Percentiles rank a stretch among this genome's conserved stretches.
phyloP scores from a whole-genome alignment of 2,113 vertebrate genomes.

The Sakesphorus luctuosus region DNA sequence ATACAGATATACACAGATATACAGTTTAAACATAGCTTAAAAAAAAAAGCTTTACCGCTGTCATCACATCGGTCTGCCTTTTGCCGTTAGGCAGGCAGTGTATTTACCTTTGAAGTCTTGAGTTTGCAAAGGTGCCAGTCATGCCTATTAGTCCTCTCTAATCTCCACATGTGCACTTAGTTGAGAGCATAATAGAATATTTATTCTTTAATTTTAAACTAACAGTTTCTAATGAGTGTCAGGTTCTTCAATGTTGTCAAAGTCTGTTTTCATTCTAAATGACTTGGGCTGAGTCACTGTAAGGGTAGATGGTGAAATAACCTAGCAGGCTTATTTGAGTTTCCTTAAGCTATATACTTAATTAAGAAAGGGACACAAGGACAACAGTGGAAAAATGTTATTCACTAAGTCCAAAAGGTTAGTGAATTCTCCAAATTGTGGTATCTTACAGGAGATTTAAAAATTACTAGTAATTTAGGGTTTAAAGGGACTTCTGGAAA shows the following conservation, averaged over 20 bases:
- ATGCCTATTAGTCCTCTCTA: background rate
- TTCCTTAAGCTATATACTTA: background rate
- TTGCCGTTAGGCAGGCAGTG: background rate
- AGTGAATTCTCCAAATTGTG: background rate
- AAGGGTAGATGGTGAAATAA: background rate
- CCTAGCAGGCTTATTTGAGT: background rate
- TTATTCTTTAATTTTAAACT: background rate
- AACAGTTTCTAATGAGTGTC: background rate
- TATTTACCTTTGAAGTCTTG: background rate
- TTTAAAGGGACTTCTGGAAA: background rate
- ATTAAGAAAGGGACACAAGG: background rate
- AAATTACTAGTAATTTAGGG: background rate
- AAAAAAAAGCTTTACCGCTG: background rate
- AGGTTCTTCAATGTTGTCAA: background rate
- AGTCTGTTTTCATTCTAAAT: background rate
- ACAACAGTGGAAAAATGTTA: background rate
- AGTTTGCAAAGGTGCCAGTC: slow-evolving; percentile 8
- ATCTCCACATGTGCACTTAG: background rate
- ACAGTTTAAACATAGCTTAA: background rate
- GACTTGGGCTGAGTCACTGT: background rate
- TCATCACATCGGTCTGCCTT: background rate
- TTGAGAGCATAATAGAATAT: background rate
- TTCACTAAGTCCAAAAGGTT: background rate
- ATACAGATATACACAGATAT: no score
- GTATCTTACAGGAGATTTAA: background rate